phyloP scores from a whole-genome alignment of 2,113 vertebrate genomes.

The Prunella himalayana region DNA sequence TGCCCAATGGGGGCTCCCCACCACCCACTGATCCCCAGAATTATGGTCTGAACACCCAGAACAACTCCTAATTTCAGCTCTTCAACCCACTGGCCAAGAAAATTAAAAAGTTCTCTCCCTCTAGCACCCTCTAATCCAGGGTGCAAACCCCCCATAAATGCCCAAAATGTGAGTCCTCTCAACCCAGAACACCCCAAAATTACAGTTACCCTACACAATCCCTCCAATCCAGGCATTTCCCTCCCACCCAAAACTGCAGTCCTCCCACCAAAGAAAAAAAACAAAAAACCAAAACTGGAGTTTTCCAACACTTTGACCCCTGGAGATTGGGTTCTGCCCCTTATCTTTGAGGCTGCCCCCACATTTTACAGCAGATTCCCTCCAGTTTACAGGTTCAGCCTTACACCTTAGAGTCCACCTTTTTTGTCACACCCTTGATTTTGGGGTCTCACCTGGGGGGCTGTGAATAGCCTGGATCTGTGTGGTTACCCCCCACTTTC shows the following conservation, averaged over 20 bases:
- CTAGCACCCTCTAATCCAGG: neutral
- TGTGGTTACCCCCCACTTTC: neutral
- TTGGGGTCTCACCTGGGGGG: neutral
- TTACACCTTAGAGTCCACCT: neutral
- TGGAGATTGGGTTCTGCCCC: no score
- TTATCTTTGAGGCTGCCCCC: neutral
- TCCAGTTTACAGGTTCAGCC: neutral
- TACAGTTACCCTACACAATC: neutral
- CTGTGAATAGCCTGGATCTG: no score
- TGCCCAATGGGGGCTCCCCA: neutral
- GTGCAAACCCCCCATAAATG: neutral
- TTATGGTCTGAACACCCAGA: neutral
- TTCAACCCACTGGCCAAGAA: neutral
- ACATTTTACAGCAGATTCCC: neutral
- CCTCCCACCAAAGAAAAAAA: neutral
- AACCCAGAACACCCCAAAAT: neutral
- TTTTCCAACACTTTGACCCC: neutral
- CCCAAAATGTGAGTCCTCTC: neutral
- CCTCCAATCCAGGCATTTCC: neutral
- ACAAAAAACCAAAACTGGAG: neutral
- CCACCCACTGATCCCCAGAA: no score
- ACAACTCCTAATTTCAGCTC: neutral
- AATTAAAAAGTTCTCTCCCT: neutral
- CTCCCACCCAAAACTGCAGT: neutral
- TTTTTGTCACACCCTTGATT: neutral